Conservation (phyloP, 2,888 invertebrate genomes). For the Globia sparganii region DNA sequence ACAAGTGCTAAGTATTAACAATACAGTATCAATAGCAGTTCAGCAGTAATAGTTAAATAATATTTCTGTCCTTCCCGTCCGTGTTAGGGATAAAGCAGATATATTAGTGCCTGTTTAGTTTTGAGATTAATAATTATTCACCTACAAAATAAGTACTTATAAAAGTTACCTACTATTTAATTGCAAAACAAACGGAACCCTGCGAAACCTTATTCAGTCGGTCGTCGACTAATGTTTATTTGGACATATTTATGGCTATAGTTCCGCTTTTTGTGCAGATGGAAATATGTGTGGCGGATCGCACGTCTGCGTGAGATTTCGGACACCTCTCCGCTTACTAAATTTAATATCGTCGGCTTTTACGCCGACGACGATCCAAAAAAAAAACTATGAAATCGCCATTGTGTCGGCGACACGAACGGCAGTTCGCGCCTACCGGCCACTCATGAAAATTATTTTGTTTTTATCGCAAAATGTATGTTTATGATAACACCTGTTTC, state of each 20-base stretch:
- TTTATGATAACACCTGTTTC: constrained; percentile 91
- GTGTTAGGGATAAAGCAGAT: background rate
- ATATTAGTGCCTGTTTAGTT: background rate
- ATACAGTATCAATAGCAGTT: background rate
- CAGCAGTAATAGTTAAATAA: background rate
- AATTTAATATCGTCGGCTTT: constrained; percentile 90
- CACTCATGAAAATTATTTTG: constrained; percentile 90
- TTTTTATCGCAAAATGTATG: constrained; percentile 90
- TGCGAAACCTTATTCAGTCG: constrained; percentile 81
- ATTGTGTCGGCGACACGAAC: constrained; percentile 90
- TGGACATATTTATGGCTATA: constrained; percentile 91
- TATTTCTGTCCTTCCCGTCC: background rate
- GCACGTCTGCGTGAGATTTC: constrained; percentile 91
- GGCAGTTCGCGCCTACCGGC: constrained; percentile 89
- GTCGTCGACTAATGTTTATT: constrained; percentile 89
- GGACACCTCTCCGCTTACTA: constrained; percentile 91
- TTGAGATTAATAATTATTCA: background rate
- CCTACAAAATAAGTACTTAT: constrained; percentile 33
- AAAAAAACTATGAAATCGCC: constrained; percentile 89
- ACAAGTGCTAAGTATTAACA: background rate
- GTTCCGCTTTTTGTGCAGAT: constrained; percentile 90
- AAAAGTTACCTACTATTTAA: constrained; percentile 60
- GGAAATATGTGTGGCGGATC: constrained; percentile 91
- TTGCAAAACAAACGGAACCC: constrained; percentile 79
- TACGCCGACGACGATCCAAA: constrained; percentile 85